phyloP scores from a whole-genome alignment of 2,888 invertebrate species.

The Chymomyza caudatula region DNA sequence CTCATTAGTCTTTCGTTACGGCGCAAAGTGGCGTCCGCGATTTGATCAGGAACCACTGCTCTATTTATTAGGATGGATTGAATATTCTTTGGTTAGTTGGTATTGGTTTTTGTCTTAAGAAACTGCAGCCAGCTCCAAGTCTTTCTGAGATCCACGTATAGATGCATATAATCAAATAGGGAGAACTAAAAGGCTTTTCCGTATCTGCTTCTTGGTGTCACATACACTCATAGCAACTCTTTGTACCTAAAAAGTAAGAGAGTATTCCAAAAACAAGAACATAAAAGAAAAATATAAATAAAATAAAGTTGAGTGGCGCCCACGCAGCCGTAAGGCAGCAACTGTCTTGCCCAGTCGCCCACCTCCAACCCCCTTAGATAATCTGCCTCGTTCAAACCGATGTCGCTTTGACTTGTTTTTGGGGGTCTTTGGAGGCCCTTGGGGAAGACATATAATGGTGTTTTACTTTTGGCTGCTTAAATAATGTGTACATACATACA shows the following conservation, averaged over 20 bases:
- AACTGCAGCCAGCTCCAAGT: too few species aligned
- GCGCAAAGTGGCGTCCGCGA: too few species aligned
- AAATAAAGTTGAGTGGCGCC: constrained; percentile 6
- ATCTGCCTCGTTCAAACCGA: background rate
- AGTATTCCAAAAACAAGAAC: background rate
- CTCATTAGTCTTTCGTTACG: too few species aligned
- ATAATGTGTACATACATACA: constrained; percentile 1
- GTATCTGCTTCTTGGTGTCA: constrained; percentile 9
- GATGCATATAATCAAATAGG: too few species aligned
- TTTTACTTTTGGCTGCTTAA: constrained; percentile 45
- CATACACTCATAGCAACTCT: background rate
- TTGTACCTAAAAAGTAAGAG: background rate
- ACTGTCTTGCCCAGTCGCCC: background rate
- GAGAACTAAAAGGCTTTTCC: background rate
- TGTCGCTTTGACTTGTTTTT: background rate
- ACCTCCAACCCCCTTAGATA: background rate
- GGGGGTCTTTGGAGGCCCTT: background rate
- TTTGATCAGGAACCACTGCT: too few species aligned
- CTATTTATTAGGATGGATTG: too few species aligned
- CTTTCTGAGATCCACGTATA: too few species aligned
- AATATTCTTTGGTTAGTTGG: too few species aligned
- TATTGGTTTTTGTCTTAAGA: too few species aligned
- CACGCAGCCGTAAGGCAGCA: constrained; percentile 29
- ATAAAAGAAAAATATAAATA: background rate
- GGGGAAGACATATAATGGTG: constrained; percentile 25